Percentiles rank a stretch among this genome's conserved stretches.
phyloP scores from a whole-genome alignment of 2,113 vertebrate genomes.

The Neotragus pygmaeus region DNA sequence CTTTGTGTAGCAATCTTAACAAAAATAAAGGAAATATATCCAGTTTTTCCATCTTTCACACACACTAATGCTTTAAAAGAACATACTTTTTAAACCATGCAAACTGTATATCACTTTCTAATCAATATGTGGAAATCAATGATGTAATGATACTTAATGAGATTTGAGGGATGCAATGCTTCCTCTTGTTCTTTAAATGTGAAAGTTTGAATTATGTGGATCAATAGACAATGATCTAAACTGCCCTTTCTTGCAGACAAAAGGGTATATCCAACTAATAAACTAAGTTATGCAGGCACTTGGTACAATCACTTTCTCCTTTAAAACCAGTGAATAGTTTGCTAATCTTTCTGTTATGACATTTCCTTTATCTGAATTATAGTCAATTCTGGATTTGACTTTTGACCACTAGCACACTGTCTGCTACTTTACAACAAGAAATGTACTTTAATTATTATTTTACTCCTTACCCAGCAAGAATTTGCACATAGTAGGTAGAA shows the following conservation, averaged over 20 bases:
- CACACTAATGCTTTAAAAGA: constrained; percentile 48
- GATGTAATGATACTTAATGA: constrained; percentile 41
- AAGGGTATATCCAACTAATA: neutral
- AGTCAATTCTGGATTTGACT: constrained; percentile 15
- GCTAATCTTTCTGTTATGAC: neutral
- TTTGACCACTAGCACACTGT: neutral
- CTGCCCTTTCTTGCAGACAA: neutral
- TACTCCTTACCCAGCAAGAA: neutral
- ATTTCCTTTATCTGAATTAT: constrained; percentile 20
- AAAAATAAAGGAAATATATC: neutral
- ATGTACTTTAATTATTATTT: neutral
- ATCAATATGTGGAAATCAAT: constrained; percentile 60
- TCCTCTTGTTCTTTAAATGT: constrained; percentile 44
- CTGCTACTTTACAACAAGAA: neutral
- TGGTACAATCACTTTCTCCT: neutral
- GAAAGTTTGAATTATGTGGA: constrained; percentile 41
- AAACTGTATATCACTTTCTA: constrained; percentile 19
- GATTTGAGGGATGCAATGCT: constrained; percentile 40
- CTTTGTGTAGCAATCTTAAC: neutral
- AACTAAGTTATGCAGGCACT: neutral
- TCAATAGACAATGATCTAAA: constrained; percentile 46
- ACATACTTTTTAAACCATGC: constrained; percentile 47
- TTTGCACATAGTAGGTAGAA: neutral
- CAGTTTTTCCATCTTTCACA: constrained; percentile 2
- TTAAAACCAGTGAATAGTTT: neutral